A percentile compares a stretch with the other conserved stretches of the same genome.
phyloP scores from a whole-genome alignment of 2,113 vertebrate genomes.

The Semnopithecus entellus region DNA sequence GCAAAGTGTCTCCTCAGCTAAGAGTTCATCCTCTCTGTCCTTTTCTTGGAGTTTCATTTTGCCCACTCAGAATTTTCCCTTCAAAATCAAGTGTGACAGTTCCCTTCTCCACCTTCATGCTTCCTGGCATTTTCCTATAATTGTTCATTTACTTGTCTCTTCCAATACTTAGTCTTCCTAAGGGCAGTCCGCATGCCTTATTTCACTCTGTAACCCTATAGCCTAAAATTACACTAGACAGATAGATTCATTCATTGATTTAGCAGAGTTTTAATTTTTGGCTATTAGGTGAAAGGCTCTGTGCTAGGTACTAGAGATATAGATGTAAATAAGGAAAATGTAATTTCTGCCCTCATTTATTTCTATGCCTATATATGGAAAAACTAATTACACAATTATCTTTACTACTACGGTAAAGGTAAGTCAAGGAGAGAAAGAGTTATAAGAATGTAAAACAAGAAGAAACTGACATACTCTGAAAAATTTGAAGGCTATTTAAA shows the following conservation, averaged over 20 bases:
- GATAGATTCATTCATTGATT: not conserved
- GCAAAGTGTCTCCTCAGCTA: not conserved
- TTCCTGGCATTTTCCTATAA: not conserved
- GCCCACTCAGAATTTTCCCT: not conserved
- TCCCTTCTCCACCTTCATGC: not conserved
- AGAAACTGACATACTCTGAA: not conserved
- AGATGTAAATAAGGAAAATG: not conserved
- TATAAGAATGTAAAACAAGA: not conserved
- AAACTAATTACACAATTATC: not conserved
- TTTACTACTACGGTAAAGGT: not conserved
- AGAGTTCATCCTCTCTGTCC: not conserved
- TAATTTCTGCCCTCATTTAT: not conserved
- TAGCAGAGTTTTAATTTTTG: slow-evolving; percentile 20
- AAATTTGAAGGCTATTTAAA: not conserved
- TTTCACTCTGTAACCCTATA: not conserved
- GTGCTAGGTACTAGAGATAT: not conserved
- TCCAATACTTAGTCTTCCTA: not conserved
- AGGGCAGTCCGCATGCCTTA: not conserved
- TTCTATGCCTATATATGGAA: not conserved
- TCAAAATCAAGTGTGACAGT: not conserved
- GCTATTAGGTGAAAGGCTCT: slow-evolving; percentile 9
- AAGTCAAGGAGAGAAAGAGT: not conserved
- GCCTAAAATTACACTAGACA: not conserved
- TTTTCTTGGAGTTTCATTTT: not conserved
- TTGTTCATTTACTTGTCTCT: not conserved